phyloP scores from a whole-genome alignment of 2,113 vertebrate genomes.

The Thymallus thymallus region DNA sequence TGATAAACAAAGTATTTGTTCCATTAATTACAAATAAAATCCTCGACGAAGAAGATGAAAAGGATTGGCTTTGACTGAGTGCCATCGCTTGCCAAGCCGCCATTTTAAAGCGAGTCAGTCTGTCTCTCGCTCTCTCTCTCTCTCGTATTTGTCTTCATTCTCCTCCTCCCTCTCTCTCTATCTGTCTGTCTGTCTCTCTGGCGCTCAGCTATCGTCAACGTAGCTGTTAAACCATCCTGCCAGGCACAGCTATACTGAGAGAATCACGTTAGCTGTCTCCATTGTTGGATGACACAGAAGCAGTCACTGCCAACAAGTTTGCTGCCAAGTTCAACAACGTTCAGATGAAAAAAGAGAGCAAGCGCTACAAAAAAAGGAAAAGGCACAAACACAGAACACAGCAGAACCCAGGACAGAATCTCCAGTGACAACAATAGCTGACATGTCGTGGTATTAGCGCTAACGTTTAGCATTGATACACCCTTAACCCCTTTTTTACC shows the following conservation, averaged over 20 bases:
- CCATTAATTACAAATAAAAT: constrained; percentile 53
- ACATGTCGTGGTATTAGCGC: constrained; percentile 38
- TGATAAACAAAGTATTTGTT: constrained; percentile 29
- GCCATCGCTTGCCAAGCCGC: constrained; percentile 49
- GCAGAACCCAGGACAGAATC: constrained; percentile 35
- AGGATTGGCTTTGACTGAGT: constrained; percentile 44
- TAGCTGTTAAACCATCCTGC: constrained; percentile 71
- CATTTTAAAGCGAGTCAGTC: constrained; percentile 40
- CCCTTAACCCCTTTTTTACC: constrained; percentile 33
- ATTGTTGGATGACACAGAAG: constrained; percentile 88
- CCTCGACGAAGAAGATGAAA: constrained; percentile 31
- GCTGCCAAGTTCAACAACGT: constrained; percentile 86
- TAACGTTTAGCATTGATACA: constrained; percentile 42
- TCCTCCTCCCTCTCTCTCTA: constrained; percentile 11
- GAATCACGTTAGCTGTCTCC: constrained; percentile 81
- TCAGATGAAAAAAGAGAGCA: constrained; percentile 56
- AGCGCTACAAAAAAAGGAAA: not conserved
- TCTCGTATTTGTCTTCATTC: constrained; percentile 20
- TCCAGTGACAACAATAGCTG: constrained; percentile 67
- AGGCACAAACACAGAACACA: constrained; percentile 26
- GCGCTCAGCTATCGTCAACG: constrained; percentile 53
- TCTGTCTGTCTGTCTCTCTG: constrained; percentile 27
- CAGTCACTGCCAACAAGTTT: constrained; percentile 79
- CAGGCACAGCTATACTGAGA: constrained; percentile 77
- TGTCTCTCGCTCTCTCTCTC: not conserved